These are phyloP conservation scores for Dreissena polymorpha DNA, from an alignment of 1,140 invertebrate species.

Conservation along the genomic window DNA sequence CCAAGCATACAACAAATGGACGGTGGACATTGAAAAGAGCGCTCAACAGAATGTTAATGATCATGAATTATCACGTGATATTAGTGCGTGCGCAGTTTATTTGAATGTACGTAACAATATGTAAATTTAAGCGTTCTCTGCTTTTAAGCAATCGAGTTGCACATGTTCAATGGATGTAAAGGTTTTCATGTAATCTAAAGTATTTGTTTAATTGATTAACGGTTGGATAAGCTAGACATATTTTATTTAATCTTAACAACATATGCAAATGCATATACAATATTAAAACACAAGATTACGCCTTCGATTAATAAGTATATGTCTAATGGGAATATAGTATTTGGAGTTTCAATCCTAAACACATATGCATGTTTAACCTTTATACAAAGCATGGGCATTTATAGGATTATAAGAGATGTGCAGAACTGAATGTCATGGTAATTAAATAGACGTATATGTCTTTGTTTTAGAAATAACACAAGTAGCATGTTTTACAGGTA, in stretches of 20 bases:
- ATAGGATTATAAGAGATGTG: too few relatives aligned
- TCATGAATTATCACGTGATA: conserved; percentile 6
- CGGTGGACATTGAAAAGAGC: conserved; percentile 1
- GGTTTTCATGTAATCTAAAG: not conserved
- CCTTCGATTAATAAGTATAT: too few relatives aligned
- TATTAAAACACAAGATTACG: not conserved
- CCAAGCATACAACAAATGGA: conserved; percentile 36
- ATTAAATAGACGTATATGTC: not conserved
- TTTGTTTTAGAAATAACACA: not conserved
- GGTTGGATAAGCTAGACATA: not conserved
- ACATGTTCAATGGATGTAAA: not conserved
- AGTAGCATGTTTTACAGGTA: not conserved
- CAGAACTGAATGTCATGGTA: not conserved
- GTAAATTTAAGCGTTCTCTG: not conserved
- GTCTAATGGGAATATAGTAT: too few relatives aligned
- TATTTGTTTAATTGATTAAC: not conserved
- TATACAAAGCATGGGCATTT: too few relatives aligned
- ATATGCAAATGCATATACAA: not conserved
- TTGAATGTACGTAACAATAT: conserved; percentile 12
- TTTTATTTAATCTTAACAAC: not conserved
- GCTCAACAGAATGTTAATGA: conserved; percentile 18
- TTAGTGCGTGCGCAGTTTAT: conserved; percentile 28
- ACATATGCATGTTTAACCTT: too few relatives aligned
- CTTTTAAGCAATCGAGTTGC: not conserved
- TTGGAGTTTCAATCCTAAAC: too few relatives aligned